Conservation (phyloP, 1,140 invertebrate genomes). For the Papilio xuthus region DNA sequence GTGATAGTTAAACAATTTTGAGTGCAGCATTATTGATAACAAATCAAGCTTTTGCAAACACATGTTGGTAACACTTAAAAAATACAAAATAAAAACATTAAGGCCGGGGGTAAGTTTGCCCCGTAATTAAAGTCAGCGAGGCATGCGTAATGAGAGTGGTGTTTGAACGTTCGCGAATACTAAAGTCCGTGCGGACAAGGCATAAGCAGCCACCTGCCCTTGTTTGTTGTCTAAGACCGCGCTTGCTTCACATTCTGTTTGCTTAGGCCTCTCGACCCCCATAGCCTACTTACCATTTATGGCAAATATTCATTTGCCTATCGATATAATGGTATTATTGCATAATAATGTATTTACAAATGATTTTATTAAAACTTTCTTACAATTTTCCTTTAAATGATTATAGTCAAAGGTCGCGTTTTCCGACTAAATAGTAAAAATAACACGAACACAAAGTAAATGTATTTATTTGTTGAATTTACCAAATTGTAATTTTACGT, state of each 20-base stretch:
- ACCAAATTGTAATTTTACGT: too few relatives aligned
- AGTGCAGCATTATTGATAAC: not conserved
- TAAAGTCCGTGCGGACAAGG: slow-evolving; percentile 61
- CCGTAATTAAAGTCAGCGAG: slow-evolving; percentile 76
- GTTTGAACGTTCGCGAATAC: slow-evolving; percentile 75
- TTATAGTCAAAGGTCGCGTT: not conserved
- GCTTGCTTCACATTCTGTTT: slow-evolving; percentile 57
- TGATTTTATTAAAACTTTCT: not conserved
- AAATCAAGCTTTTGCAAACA: slow-evolving; percentile 6
- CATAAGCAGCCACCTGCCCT: slow-evolving; percentile 55
- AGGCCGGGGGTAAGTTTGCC: slow-evolving; percentile 63
- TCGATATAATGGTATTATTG: slow-evolving; percentile 28
- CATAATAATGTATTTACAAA: not conserved
- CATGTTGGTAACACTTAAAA: slow-evolving; percentile 57
- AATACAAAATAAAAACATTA: slow-evolving; percentile 79
- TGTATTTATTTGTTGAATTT: not conserved
- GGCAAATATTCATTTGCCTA: slow-evolving; percentile 57
- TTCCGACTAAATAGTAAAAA: not conserved
- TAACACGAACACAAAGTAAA: too few relatives aligned
- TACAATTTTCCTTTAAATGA: not conserved
- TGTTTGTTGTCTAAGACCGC: slow-evolving; percentile 55
- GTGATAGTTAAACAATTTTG: not conserved
- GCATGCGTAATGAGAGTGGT: slow-evolving; percentile 75
- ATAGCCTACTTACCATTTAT: slow-evolving; percentile 60
- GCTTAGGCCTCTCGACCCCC: slow-evolving; percentile 57